These are phyloP conservation scores for Diaprepes abbreviatus DNA, from an alignment of 2,888 invertebrate species.

Conservation along the genomic window DNA sequence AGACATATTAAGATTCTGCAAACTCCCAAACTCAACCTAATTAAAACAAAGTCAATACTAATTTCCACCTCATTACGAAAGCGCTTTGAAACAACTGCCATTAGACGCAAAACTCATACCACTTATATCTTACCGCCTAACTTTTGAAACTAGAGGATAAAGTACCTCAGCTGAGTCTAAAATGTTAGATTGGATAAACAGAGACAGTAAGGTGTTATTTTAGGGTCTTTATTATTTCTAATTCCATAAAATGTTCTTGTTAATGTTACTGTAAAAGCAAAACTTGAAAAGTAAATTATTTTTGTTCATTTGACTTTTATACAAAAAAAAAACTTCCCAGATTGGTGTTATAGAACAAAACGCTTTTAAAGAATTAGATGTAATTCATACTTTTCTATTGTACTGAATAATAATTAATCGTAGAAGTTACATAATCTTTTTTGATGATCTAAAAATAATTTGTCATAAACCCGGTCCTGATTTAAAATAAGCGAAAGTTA, in stretches of 20 bases:
- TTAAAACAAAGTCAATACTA: constrained; percentile 51
- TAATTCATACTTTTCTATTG: too few species aligned
- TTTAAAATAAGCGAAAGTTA: constrained; percentile 19
- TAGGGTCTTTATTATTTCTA: too few species aligned
- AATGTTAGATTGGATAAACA: constrained; percentile 15
- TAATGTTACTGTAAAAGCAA: too few species aligned
- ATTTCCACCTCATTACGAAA: constrained; percentile 48
- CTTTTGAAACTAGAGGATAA: constrained; percentile 40
- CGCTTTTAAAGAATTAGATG: too few species aligned
- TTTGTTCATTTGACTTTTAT: too few species aligned
- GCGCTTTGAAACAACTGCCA: constrained; percentile 46
- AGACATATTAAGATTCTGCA: constrained; percentile 43
- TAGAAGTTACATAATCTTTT: too few species aligned
- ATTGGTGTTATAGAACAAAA: too few species aligned
- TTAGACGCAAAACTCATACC: constrained; percentile 43
- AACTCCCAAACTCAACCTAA: constrained; percentile 44
- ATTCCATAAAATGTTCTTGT: too few species aligned
- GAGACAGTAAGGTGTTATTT: constrained; percentile 9
- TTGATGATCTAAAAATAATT: too few species aligned
- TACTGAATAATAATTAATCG: too few species aligned
- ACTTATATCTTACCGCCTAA: constrained; percentile 44
- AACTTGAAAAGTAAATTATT: too few species aligned
- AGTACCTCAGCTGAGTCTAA: constrained; percentile 27
- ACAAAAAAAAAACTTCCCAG: too few species aligned
- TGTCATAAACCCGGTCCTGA: constrained; percentile 1